Evolutionary conservation across 1,140 invertebrate species (phyloP), one percentile per base, ranked within the genome.

Genomic region (Ectropis grisescens): DNA sequence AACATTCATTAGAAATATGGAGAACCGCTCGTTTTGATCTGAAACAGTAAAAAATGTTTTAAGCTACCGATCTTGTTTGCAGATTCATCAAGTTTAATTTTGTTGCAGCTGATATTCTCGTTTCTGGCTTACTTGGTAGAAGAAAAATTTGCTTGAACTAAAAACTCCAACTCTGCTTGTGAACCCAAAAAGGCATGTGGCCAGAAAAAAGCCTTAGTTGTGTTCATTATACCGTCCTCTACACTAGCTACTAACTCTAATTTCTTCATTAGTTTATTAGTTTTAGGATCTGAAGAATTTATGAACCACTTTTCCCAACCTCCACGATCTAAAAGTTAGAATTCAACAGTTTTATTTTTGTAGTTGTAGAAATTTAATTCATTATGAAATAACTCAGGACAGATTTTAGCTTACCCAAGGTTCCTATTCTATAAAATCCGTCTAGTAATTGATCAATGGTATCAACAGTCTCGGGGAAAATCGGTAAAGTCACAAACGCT

Each of bases 401-500:
- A n/a, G n/a, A n/a, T n/a, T n/a, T n/a, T n/a, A n/a, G n/a, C 15
- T 29, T 78, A 88, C 87, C 85, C 36, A 90, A 66, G 29, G 86
- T 88, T 34, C 86, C 87, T 25, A 90, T 78, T 57, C 81, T 82
- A 69, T 86, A 88, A 62, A 80, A 85, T 34, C 81, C 85, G 23
- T 59, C 46, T 1, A 89, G 37, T 10, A 93, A 59, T 53, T 91
- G 86, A 13, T 84, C 24, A 6, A 88, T 82, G 1, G 85, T 86
- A 50, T 92, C 90, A 2, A 91, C 80, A 0, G 89, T 89, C 11
- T 85, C 82, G 1, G 90, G 90, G 72, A 86, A 90, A 0, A 87
- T 82, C 0, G 90, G 90, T 32, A 92, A 62, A 2, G 90, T 92
- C 9, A 93, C 90, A 62, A 92, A 93, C 1, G 90, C 90, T 58